A percentile compares a stretch with the other conserved stretches of the same genome.
These are phyloP conservation scores for Lasioglossum pauxillum DNA, from an alignment of 2,888 invertebrate genomes.

Conservation along the genomic window DNA sequence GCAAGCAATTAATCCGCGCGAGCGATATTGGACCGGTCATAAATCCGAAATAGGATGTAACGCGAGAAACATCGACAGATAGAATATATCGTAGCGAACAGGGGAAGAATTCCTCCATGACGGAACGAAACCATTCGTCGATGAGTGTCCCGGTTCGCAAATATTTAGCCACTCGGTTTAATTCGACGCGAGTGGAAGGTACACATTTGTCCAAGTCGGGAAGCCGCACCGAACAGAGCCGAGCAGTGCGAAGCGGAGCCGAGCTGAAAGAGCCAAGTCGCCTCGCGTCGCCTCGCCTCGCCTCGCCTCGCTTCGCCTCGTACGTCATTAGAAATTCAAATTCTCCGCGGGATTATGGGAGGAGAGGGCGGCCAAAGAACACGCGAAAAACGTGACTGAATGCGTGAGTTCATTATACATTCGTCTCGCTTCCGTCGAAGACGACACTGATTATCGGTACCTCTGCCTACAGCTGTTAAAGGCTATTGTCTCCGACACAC, in stretches of 20 bases:
- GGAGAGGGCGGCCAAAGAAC: slow-evolving; percentile 38
- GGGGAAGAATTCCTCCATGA: not conserved
- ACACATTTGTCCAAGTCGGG: slow-evolving; percentile 23
- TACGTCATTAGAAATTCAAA: slow-evolving; percentile 71
- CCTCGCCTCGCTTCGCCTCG: not conserved
- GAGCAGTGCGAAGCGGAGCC: not conserved
- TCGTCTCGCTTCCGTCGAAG: slow-evolving; percentile 65
- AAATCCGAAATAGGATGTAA: not conserved
- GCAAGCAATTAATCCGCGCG: not conserved
- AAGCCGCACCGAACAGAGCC: not conserved
- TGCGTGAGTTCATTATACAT: slow-evolving; percentile 67
- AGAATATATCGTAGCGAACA: not conserved
- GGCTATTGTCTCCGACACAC: slow-evolving; percentile 52
- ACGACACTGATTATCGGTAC: slow-evolving; percentile 61
- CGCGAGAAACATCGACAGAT: not conserved
- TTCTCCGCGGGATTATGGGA: slow-evolving; percentile 53
- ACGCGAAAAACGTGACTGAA: slow-evolving; percentile 70
- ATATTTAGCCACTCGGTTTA: slow-evolving; percentile 35
- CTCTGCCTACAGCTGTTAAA: slow-evolving; percentile 64
- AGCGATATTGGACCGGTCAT: not conserved
- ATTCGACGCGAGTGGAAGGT: slow-evolving; percentile 20
- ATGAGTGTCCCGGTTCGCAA: not conserved
- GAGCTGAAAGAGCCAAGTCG: not conserved
- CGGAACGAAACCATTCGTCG: not conserved
- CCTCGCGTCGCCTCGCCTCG: slow-evolving; percentile 26